A percentile compares a stretch with the other conserved stretches of the same genome.
Evolutionary conservation across 2,888 invertebrate genomes (phyloP).

Genomic region (Xestia rhomboidea): DNA sequence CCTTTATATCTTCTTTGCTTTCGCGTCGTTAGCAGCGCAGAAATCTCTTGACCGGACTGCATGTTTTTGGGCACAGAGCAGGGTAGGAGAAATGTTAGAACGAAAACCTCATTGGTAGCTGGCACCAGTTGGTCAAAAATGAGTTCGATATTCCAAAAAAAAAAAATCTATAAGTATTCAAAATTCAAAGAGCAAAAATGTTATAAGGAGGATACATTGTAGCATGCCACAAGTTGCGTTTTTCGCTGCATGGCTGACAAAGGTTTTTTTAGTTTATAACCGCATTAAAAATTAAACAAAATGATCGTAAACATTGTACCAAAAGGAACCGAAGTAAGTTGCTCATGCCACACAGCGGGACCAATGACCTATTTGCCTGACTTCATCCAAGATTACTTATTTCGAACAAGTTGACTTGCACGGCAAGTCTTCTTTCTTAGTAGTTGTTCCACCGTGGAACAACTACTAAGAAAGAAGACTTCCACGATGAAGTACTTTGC

Average conservation of each 20-base stretch:
- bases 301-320: neutral
- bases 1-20: no score
- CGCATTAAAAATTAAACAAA: neutral
- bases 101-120: neutral
- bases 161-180: neutral
- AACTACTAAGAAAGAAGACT: no score
- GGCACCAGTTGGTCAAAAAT: neutral
- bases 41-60: neutral
- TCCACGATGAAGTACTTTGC: conserved; percentile 59
- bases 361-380: conserved; percentile 48
- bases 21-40: neutral
- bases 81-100: neutral
- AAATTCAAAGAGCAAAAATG: neutral
- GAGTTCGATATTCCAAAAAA: neutral
- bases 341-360: conserved; percentile 29
- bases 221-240: neutral
- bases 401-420: conserved; percentile 47
- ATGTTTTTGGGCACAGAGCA: neutral
- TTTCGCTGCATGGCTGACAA: neutral
- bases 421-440: conserved; percentile 28
- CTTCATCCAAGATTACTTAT: conserved; percentile 45
- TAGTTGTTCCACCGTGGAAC: no score
- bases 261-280: neutral
- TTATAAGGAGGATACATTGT: neutral
- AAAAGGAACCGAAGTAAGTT: neutral